Evolutionary conservation across 2,888 invertebrate species (phyloP).

Genomic region (Stegophylla sp.): DNA sequence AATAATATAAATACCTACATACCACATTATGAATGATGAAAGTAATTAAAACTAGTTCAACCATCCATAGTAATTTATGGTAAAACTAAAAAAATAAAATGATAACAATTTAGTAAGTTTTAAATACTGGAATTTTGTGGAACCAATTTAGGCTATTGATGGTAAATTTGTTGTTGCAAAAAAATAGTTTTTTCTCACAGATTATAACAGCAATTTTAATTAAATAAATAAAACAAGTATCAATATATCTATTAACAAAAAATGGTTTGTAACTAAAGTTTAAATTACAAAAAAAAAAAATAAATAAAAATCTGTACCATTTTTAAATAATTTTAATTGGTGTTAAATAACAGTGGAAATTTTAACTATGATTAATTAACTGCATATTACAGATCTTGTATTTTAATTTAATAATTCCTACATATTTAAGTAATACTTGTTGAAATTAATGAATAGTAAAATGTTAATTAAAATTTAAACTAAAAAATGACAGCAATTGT

Average conservation of each 20-base stretch:
- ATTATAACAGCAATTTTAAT: background rate
- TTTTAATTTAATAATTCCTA: background rate
- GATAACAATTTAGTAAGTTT: background rate
- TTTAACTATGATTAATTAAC: background rate
- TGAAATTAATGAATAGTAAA: conserved; percentile 1
- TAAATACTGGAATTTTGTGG: background rate
- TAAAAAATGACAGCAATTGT: conserved; percentile 21
- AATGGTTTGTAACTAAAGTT: no score
- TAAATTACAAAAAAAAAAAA: no score
- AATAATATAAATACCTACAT: conserved; percentile 6
- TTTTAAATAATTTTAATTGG: conserved; percentile 6
- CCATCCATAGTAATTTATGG: background rate
- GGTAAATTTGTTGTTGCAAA: background rate
- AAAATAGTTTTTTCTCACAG: background rate
- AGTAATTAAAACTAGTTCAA: conserved; percentile 12
- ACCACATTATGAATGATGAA: background rate
- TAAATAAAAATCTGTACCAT: background rate
- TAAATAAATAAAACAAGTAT: background rate
- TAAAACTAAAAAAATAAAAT: background rate
- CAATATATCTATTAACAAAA: background rate
- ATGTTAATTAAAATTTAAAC: background rate
- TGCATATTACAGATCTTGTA: background rate
- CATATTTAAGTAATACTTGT: background rate
- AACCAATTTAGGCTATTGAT: background rate
- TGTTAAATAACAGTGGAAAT: conserved; percentile 8